Evolutionary conservation across 1,140 invertebrate genomes (phyloP).

Genomic region (Macrotrachela quadricornifera): DNA sequence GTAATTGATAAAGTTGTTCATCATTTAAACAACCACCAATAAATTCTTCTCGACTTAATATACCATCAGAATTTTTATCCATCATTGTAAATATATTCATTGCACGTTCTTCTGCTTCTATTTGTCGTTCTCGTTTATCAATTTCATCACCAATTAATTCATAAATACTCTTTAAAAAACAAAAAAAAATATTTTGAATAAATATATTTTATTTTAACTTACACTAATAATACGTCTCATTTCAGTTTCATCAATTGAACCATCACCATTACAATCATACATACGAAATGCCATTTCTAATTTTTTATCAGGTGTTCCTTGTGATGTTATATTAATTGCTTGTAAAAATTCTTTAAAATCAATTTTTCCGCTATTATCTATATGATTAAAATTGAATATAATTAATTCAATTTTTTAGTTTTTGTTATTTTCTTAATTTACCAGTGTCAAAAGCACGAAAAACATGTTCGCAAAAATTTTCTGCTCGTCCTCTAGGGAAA

Average conservation of each 20-base stretch:
- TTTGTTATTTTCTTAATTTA: constrained; percentile 32
- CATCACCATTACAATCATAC: constrained; percentile 8
- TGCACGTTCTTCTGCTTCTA: background rate
- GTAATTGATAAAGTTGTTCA: constrained; percentile 3
- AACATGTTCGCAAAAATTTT: constrained; percentile 97
- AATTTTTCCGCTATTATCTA: constrained; percentile 53
- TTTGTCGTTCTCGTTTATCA: constrained; percentile 2
- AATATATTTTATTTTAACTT: background rate
- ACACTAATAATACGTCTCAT: constrained; percentile 2
- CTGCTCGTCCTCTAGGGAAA: constrained; percentile 87
- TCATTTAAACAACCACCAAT: constrained; percentile 9
- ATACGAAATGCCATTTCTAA: constrained; percentile 8
- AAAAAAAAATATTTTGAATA: background rate
- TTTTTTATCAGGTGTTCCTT: constrained; percentile 5
- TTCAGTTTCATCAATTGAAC: constrained; percentile 6
- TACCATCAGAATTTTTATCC: constrained; percentile 7
- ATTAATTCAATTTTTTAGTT: constrained; percentile 34
- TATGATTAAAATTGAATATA: constrained; percentile 8
- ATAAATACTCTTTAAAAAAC: constrained; percentile 6
- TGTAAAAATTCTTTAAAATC: constrained; percentile 9
- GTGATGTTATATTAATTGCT: constrained; percentile 5
- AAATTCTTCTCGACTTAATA: constrained; percentile 6
- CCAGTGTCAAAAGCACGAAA: constrained; percentile 97
- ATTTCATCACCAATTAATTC: constrained; percentile 9
- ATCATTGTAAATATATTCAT: constrained; percentile 3